Evolutionary conservation across 2,113 vertebrate genomes (phyloP).

Genomic region (Stigmatopora nigra): DNA sequence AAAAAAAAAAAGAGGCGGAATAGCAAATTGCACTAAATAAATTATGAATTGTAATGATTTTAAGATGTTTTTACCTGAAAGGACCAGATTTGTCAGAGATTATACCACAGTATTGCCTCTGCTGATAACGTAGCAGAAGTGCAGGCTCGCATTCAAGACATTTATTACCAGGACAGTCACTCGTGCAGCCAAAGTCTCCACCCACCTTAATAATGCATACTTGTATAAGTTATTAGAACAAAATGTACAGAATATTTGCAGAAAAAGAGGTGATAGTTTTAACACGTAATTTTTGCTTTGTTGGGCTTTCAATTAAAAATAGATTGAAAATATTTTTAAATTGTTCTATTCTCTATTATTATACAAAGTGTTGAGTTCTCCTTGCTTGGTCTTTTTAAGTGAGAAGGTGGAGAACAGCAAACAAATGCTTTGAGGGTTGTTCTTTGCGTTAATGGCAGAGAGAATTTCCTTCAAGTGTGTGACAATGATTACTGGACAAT

Average conservation of each 20-base stretch:
- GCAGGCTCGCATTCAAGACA: conserved; percentile 26
- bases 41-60: background rate
- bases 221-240: too few species aligned
- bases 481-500: too few species aligned
- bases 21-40: background rate
- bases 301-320: too few species aligned
- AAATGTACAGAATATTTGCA: too few species aligned
- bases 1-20: background rate
- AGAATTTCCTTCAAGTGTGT: too few species aligned
- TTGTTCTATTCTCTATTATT: too few species aligned
- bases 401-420: background rate
- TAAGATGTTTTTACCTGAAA: conserved; percentile 5
- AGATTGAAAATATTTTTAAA: too few species aligned
- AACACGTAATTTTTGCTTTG: too few species aligned
- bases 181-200: conserved; percentile 16
- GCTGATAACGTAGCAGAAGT: background rate
- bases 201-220: conserved; percentile 3
- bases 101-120: conserved; percentile 25
- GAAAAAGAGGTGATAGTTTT: too few species aligned
- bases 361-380: background rate
- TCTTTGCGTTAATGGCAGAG: too few species aligned
- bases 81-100: conserved; percentile 21
- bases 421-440: too few species aligned
- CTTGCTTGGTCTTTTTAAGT: background rate
- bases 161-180: conserved; percentile 22